These are phyloP conservation scores for Brevimyrus niger DNA, from an alignment of 2,113 vertebrate species.

Conservation along the genomic window DNA sequence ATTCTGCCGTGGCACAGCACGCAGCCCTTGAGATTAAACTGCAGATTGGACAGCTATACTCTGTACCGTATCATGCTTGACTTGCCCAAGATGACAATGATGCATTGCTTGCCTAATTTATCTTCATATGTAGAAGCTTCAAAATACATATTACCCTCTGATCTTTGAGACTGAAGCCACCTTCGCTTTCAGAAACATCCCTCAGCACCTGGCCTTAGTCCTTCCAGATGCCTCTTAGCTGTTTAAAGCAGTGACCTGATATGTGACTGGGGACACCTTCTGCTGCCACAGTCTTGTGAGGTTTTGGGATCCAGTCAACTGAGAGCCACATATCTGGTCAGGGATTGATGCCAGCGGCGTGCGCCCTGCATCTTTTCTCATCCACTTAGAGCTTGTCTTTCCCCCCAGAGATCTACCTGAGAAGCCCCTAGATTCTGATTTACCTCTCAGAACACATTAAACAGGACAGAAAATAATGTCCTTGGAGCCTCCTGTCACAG, in stretches of 20 bases:
- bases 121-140: background rate
- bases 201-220: background rate
- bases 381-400: slow-evolving; percentile 23
- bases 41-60: background rate
- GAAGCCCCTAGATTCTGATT: slow-evolving; percentile 26
- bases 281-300: background rate
- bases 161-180: background rate
- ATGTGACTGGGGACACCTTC: background rate
- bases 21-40: background rate
- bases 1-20: background rate
- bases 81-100: background rate
- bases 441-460: slow-evolving; percentile 43
- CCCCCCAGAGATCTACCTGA: slow-evolving; percentile 37
- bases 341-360: background rate
- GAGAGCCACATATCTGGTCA: background rate
- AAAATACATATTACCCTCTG: background rate
- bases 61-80: background rate
- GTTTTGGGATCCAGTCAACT: background rate
- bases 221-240: background rate
- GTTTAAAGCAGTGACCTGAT: background rate
- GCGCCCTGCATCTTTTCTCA: slow-evolving; percentile 24
- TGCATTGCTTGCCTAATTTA: background rate
- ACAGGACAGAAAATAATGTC: slow-evolving; percentile 37
- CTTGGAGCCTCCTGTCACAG: slow-evolving; percentile 29
- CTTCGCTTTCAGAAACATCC: background rate